Percentiles rank a stretch among this genome's conserved stretches.
Evolutionary conservation across 2,888 invertebrate genomes (phyloP).

Genomic region (Archips crataeganus): DNA sequence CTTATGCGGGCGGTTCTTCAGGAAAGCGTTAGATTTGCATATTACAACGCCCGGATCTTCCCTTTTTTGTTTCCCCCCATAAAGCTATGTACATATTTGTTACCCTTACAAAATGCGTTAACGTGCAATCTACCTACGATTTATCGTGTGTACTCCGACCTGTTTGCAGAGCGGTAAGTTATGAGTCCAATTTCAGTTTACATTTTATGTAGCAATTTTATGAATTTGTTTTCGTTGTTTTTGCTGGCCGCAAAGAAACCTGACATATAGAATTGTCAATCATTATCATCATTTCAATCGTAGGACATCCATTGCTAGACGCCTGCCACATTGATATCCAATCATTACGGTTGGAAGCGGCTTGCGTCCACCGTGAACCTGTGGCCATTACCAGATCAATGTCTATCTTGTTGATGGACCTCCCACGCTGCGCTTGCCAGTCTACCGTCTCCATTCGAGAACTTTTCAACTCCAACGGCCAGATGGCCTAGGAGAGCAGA

Average conservation of each 20-base stretch:
- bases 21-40: conserved; percentile 34
- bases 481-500: too few relatives aligned
- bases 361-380: too few relatives aligned
- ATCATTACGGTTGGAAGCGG: too few relatives aligned
- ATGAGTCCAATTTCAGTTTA: not conserved
- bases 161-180: not conserved
- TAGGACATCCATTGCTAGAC: too few relatives aligned
- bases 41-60: conserved; percentile 30
- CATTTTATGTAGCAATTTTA: not conserved
- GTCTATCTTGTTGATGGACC: too few relatives aligned
- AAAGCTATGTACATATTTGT: conserved; percentile 34
- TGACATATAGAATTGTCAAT: too few relatives aligned
- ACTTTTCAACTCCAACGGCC: too few relatives aligned
- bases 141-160: conserved; percentile 12
- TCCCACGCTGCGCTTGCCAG: too few relatives aligned
- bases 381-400: too few relatives aligned
- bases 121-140: conserved; percentile 12
- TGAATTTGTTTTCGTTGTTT: not conserved
- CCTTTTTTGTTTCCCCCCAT: conserved; percentile 28
- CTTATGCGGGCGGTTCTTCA: conserved; percentile 18
- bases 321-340: too few relatives aligned
- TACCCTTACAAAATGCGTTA: conserved; percentile 16
- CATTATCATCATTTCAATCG: too few relatives aligned
- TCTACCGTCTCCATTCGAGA: too few relatives aligned
- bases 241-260: not conserved